Base-by-base conservation (phyloP, 2,797 vertebrate genomes). In the Luscinia megarhynchos region DNA sequence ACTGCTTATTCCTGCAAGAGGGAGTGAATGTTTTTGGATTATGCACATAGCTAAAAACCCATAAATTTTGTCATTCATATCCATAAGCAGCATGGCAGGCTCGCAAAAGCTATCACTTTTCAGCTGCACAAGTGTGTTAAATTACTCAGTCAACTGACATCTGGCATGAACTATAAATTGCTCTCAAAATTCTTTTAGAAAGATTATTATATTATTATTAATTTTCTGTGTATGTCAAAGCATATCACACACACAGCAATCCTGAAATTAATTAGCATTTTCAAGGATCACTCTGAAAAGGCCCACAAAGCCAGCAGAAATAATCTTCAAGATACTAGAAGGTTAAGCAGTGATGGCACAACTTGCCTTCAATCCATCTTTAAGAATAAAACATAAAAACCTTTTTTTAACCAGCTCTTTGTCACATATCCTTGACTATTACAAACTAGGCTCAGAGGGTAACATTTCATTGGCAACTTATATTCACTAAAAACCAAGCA, bases 131-230 rank as follows among this genome's bases (percentile, higher is more conserved):
- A 96, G 90, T 89, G 63, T 96, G 83, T 84, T 94, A 96, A 96
- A 96, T 97, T 97, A 94, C 78, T 86, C 80, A 96, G 89, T 87
- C 93, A 96, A 90, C 77, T 93, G 93, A 95, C 95, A 97, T 95
- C 94, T 97, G 97, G 94, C 66, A 95, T 79, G 92, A 94, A 84
- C 84, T 95, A 94, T 89, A 97, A 93, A 94, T 94, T 88, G 50
- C 94, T 91, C 79, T 92, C 59, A 73, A 90, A 93, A 94, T 90
- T 96, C 80, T 93, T 95, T 92, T 85, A 57, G 92, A 96, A 93
- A 94, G 84, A 96, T 94, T 93, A 94, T 96, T 94, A 91, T 95
- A 89, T 95, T 96, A 93, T 93, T 96, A 95, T 95, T 95, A 96
- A 96, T 96, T 96, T 94, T 54, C 84, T 94, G 75, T 78, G 79